phyloP scores from a whole-genome alignment of 1,140 invertebrate species.

The Plodia interpunctella region DNA sequence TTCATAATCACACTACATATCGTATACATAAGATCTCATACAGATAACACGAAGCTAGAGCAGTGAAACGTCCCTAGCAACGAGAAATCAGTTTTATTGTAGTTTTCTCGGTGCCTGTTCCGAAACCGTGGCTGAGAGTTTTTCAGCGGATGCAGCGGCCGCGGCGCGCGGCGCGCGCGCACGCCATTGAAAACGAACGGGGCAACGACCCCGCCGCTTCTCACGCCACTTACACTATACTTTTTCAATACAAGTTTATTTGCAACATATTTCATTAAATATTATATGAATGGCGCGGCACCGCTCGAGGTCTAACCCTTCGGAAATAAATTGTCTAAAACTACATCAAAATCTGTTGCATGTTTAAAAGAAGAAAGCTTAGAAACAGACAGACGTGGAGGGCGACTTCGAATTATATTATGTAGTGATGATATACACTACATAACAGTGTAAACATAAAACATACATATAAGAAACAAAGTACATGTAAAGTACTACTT shows the following conservation, averaged over 20 bases:
- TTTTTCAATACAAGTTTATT: neutral
- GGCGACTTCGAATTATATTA: no score
- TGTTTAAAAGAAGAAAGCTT: no score
- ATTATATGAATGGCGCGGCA: no score
- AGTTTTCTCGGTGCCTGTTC: neutral
- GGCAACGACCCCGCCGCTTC: constrained; percentile 45
- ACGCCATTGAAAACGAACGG: constrained; percentile 66
- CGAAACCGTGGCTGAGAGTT: constrained; percentile 16
- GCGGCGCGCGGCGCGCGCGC: constrained; percentile 31
- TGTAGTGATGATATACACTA: no score
- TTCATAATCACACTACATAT: neutral
- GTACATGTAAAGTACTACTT: no score
- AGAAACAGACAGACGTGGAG: no score
- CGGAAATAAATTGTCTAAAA: no score
- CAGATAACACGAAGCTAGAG: neutral
- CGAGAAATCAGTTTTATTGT: neutral
- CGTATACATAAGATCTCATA: neutral
- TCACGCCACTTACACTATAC: constrained; percentile 10
- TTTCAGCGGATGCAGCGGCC: constrained; percentile 49
- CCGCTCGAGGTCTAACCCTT: no score
- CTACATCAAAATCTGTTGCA: no score
- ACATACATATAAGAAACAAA: no score
- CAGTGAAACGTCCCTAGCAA: neutral
- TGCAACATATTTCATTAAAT: neutral
- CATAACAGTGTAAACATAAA: no score